Evolutionary conservation across 1,140 invertebrate genomes (phyloP).

Genomic region (Telenomus remus): DNA sequence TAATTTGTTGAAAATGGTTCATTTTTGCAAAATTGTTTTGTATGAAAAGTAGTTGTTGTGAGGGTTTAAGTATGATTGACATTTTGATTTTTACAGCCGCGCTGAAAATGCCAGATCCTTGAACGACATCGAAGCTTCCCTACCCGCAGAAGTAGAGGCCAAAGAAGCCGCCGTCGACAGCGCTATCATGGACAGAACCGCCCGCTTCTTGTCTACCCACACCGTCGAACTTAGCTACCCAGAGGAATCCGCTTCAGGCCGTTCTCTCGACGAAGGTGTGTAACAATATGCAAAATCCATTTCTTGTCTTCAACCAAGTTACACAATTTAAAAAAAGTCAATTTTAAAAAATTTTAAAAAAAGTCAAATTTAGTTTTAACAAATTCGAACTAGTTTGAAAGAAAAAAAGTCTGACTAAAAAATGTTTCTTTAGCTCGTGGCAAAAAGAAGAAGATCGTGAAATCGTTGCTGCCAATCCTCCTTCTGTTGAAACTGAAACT

Average conservation of each 20-base stretch:
- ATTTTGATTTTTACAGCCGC: conserved; percentile 63
- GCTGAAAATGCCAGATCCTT: conserved; percentile 75
- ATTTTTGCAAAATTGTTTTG: neutral
- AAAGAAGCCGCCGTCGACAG: conserved; percentile 85
- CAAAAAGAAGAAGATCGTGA: conserved; percentile 80
- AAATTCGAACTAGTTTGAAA: too few relatives aligned
- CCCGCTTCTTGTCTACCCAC: conserved; percentile 85
- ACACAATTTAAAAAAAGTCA: too few relatives aligned
- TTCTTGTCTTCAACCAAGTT: too few relatives aligned
- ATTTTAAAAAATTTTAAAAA: too few relatives aligned
- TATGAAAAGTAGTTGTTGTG: too few relatives aligned
- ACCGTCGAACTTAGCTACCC: conserved; percentile 86
- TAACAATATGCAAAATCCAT: neutral
- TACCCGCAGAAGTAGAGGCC: conserved; percentile 82
- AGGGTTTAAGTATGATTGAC: too few relatives aligned
- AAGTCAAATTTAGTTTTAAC: too few relatives aligned
- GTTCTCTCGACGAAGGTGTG: conserved; percentile 75
- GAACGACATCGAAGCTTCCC: conserved; percentile 74
- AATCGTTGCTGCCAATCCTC: conserved; percentile 80
- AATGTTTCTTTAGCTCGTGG: conserved; percentile 71
- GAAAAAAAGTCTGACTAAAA: too few relatives aligned
- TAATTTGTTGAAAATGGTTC: too few relatives aligned
- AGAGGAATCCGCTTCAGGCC: conserved; percentile 77
- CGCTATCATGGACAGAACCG: conserved; percentile 83
- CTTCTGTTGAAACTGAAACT: conserved; percentile 87